Conservation (phyloP, 2,797 vertebrate species). For the Helostoma temminkii region DNA sequence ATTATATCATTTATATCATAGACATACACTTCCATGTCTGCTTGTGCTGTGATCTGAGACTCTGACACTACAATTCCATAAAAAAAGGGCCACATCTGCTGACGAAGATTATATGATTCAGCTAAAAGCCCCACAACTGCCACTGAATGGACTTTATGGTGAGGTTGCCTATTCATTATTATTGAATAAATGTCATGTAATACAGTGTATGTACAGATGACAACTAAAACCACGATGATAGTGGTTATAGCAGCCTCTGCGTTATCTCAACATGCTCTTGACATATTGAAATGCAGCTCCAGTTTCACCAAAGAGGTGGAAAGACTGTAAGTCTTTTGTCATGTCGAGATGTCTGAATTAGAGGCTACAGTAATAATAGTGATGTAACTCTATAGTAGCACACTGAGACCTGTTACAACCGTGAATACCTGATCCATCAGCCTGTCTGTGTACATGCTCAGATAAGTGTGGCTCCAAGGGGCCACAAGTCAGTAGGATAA, state of each 20-base stretch:
- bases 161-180: conserved; percentile 4
- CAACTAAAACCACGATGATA: conserved; percentile 1
- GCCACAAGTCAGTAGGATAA: conserved; percentile 77
- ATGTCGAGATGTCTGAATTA: conserved; percentile 61
- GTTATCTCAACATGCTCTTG: conserved; percentile 8
- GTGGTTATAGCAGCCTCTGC: conserved; percentile 18
- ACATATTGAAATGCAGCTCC: conserved; percentile 49
- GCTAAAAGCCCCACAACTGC: background rate
- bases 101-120: background rate
- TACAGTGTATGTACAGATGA: background rate
- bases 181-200: conserved; percentile 1
- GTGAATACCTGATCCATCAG: conserved; percentile 55
- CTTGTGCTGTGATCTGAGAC: background rate
- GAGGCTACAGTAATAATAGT: conserved; percentile 70
- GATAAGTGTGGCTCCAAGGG: conserved; percentile 71
- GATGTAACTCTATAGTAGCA: conserved; percentile 59
- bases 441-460: conserved; percentile 59
- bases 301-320: conserved; percentile 49
- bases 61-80: background rate
- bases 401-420: conserved; percentile 60
- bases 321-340: conserved; percentile 59
- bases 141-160: background rate
- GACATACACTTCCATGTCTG: background rate
- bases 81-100: background rate
- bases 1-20: background rate